phyloP scores from a whole-genome alignment of 2,797 vertebrate species.

The Enteromius anoplus region DNA sequence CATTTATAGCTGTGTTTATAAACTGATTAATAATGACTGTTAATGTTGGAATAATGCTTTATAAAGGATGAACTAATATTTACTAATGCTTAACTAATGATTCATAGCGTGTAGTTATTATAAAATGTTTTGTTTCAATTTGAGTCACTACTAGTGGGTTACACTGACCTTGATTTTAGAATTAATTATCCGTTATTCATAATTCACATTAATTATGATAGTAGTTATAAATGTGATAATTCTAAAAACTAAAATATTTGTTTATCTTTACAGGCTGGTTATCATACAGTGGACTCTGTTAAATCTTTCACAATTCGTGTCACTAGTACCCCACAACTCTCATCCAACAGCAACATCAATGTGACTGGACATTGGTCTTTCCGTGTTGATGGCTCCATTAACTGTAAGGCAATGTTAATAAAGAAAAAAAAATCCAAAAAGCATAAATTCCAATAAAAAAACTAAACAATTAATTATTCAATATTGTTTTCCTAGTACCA shows the following conservation, averaged over 20 bases:
- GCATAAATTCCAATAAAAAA: not conserved
- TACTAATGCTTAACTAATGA: no score
- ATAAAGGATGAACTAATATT: no score
- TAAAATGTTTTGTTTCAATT: no score
- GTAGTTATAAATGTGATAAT: not conserved
- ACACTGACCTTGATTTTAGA: no score
- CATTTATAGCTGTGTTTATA: no score
- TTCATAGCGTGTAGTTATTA: no score
- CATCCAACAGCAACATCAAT: not conserved
- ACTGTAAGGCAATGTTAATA: not conserved
- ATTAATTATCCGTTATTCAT: no score
- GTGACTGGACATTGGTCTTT: not conserved
- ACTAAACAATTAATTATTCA: not conserved
- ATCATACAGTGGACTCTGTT: not conserved
- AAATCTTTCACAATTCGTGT: not conserved
- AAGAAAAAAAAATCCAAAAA: not conserved
- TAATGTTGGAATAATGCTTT: no score
- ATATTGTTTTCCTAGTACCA: not conserved
- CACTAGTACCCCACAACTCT: not conserved
- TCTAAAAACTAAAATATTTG: not conserved
- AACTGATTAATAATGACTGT: no score
- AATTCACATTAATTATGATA: no score
- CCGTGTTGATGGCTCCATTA: not conserved
- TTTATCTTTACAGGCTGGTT: constrained; percentile 29
- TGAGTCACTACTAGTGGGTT: no score